Evolutionary conservation across 2,888 invertebrate species (phyloP).

Genomic region (Lacanobia wlatinum): DNA sequence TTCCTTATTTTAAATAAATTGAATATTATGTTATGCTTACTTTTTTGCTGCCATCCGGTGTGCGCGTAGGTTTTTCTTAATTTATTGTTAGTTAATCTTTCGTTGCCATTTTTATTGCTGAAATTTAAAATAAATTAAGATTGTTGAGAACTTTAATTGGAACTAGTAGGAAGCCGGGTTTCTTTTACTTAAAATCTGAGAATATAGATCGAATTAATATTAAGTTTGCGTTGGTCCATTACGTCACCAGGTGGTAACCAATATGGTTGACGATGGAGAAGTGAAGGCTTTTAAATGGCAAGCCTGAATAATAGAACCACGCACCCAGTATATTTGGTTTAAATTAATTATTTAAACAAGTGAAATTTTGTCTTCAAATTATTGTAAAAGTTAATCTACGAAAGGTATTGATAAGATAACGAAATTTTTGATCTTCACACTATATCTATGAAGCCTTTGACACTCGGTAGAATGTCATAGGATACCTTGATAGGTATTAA

Average conservation of each 20-base stretch:
- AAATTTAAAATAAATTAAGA: neutral
- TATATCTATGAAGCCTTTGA: no score
- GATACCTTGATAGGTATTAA: neutral
- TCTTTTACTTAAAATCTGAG: no score
- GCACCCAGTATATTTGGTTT: neutral
- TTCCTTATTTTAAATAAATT: neutral
- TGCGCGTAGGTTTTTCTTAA: neutral
- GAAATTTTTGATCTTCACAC: no score
- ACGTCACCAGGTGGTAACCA: neutral
- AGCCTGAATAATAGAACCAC: neutral
- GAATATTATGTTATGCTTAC: constrained; percentile 4
- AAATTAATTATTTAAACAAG: neutral
- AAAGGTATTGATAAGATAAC: no score
- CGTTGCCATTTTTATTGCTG: constrained; percentile 1
- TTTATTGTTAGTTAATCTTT: neutral
- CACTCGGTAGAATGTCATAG: no score
- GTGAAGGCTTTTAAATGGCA: neutral
- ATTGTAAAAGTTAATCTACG: no score
- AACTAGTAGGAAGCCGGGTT: no score
- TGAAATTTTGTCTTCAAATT: neutral
- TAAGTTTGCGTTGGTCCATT: neutral
- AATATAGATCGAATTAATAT: neutral
- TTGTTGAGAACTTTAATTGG: no score
- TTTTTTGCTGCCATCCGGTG: neutral
- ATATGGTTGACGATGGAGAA: neutral